Conservation (phyloP, 2,888 invertebrate species). For the Craniophora ligustri region DNA sequence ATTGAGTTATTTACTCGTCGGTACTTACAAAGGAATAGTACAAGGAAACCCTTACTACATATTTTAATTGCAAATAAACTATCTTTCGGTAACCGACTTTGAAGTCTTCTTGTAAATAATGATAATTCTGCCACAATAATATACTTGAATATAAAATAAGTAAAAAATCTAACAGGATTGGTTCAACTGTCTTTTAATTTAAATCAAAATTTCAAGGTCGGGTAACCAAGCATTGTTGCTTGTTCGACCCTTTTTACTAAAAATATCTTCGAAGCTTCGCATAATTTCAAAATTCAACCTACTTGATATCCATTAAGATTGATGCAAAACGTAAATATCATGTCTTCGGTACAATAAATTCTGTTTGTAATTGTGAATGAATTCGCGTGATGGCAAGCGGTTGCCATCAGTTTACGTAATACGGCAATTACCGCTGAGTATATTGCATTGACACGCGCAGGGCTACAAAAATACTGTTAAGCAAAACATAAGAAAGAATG, state of each 20-base stretch:
- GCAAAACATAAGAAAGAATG: not conserved
- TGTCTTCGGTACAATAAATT: constrained; percentile 49
- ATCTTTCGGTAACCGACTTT: constrained; percentile 19
- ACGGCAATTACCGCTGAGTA: constrained; percentile 30
- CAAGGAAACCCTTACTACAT: constrained; percentile 17
- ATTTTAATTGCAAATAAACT: constrained; percentile 29
- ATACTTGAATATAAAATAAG: constrained; percentile 5
- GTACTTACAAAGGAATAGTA: constrained; percentile 32
- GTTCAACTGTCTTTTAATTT: constrained; percentile 7
- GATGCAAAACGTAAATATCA: constrained; percentile 56
- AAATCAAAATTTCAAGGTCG: constrained; percentile 24
- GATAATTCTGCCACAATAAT: constrained; percentile 5
- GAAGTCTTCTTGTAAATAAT: too few relatives aligned
- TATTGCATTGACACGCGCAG: constrained; percentile 24
- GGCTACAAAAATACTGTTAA: constrained; percentile 24
- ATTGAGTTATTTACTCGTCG: constrained; percentile 40
- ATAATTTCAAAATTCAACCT: constrained; percentile 39
- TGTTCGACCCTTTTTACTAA: constrained; percentile 17
- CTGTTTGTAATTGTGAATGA: constrained; percentile 46
- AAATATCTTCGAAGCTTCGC: constrained; percentile 22
- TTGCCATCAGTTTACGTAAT: constrained; percentile 52
- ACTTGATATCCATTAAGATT: constrained; percentile 53
- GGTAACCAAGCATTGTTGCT: constrained; percentile 14
- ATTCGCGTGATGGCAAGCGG: constrained; percentile 52
- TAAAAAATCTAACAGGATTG: constrained; percentile 7